Conservation (phyloP, 2,797 vertebrate genomes). For the Trichosurus vulpecula region DNA sequence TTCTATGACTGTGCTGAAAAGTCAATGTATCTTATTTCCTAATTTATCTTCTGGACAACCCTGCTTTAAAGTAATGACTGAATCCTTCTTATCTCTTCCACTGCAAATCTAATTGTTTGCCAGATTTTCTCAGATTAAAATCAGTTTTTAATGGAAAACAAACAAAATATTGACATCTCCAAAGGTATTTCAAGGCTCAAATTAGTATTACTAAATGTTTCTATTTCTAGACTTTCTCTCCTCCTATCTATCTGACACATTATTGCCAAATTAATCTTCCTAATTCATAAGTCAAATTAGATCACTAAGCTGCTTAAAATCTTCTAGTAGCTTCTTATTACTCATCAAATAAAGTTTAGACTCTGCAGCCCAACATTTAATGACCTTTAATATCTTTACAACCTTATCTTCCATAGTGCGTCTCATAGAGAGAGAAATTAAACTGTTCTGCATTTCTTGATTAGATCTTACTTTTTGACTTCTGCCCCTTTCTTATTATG, state of each 20-base stretch:
- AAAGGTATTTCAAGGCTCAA: not conserved
- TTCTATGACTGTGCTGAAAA: not conserved
- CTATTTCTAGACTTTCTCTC: not conserved
- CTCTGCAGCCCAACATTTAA: not conserved
- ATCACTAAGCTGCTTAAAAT: not conserved
- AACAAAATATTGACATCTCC: not conserved
- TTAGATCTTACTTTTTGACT: not conserved
- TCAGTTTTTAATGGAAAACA: not conserved
- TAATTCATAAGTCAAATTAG: not conserved
- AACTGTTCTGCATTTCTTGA: not conserved
- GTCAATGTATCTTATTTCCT: not conserved
- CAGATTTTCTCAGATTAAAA: not conserved
- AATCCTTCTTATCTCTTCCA: not conserved
- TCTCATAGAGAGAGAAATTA: not conserved
- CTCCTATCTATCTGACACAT: not conserved
- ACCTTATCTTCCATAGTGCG: not conserved
- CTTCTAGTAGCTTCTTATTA: not conserved
- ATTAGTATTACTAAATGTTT: not conserved
- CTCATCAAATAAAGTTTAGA: not conserved
- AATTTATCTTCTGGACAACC: not conserved
- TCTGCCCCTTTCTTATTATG: not conserved
- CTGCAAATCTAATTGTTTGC: not conserved
- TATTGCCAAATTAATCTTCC: not conserved
- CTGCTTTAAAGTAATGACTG: not conserved
- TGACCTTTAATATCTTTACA: not conserved